Base-by-base conservation (phyloP, 2,888 invertebrate species). In the Onthophagus sagittarius region DNA sequence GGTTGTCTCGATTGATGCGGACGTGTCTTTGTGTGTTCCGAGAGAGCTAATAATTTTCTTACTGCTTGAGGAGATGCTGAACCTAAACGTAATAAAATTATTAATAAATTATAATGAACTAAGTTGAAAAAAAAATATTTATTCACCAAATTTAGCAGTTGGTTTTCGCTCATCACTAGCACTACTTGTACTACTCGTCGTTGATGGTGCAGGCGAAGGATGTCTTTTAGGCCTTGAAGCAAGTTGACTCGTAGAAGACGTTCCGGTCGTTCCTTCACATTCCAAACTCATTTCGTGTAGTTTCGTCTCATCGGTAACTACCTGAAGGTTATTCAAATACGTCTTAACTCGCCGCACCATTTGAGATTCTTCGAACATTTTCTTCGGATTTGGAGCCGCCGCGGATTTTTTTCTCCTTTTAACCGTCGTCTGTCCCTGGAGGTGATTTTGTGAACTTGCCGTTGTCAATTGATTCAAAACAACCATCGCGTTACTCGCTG, bases 281-380 rank as follows among this genome's bases (percentile, higher is more conserved):
- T 95, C 95, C 63, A 94, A 86, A 0, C 98, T 98, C 83, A 98
- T 88, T 71, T 92, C 91, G 82, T 97, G 96, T 74, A 99, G 87
- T 74, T 93, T 91, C 79, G 95, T 93, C 85, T 99, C 99, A 83
- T 98, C 96, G 9, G 93, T 94, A 79, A 95, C 94, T 5, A 96
- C 95, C 80, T 95, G 93, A 89, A 99, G 91, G 80, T 95, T 94
- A 78, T 94, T 93, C 75, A 99, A 89, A 86, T 99, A 99, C 1
- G 98, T 95, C 84, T 98, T 97, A 4, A 99, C 98, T 73, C 98
- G 89, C 33, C 98, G 90, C 73, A 98, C 97, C 99, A 99, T 99
- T 87, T 98, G 97, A 33, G 98, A 97, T 88, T 98, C 98, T 85
- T 98, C 98, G 85, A 97, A 98, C 97, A 98, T 98, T 85, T 97